A percentile compares a stretch with the other conserved stretches of the same genome.
Evolutionary conservation across 2,113 vertebrate species (phyloP).

Genomic region (Thryonomys swinderianus): DNA sequence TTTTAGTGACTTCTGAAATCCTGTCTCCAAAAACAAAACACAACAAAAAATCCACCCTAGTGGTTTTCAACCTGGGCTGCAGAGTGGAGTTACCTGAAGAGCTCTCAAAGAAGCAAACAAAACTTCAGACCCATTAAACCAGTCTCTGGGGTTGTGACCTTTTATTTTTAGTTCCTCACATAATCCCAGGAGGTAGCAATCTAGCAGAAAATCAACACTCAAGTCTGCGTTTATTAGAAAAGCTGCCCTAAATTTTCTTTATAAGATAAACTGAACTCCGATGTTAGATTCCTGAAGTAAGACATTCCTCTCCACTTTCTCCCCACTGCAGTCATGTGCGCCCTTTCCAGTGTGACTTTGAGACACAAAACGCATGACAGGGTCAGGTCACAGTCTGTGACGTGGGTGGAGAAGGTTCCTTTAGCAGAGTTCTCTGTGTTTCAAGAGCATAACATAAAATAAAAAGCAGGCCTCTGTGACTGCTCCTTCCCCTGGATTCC

Average conservation of each 20-base stretch:
- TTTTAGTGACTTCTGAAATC: neutral
- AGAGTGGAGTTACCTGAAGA: slow-evolving; percentile 6
- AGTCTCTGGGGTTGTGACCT: neutral
- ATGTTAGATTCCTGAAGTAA: neutral
- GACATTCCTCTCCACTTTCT: neutral
- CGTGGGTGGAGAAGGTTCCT: neutral
- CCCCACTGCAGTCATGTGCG: neutral
- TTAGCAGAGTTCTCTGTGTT: neutral
- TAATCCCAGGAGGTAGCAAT: neutral
- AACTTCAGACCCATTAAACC: slow-evolving; percentile 36
- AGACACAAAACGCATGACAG: neutral
- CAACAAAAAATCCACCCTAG: neutral
- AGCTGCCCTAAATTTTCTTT: neutral
- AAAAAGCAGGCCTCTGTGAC: neutral
- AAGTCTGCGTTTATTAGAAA: neutral
- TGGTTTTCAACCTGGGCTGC: slow-evolving; percentile 8
- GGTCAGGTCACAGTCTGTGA: neutral
- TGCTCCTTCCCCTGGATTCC: neutral
- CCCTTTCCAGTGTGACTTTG: neutral
- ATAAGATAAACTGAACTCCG: neutral
- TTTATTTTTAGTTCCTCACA: neutral
- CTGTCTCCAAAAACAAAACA: neutral
- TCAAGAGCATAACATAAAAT: slow-evolving; percentile 36
- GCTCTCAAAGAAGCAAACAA: neutral
- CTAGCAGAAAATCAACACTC: neutral